These are phyloP conservation scores for Anabas testudineus DNA, from an alignment of 2,797 vertebrate species.

Conservation along the genomic window DNA sequence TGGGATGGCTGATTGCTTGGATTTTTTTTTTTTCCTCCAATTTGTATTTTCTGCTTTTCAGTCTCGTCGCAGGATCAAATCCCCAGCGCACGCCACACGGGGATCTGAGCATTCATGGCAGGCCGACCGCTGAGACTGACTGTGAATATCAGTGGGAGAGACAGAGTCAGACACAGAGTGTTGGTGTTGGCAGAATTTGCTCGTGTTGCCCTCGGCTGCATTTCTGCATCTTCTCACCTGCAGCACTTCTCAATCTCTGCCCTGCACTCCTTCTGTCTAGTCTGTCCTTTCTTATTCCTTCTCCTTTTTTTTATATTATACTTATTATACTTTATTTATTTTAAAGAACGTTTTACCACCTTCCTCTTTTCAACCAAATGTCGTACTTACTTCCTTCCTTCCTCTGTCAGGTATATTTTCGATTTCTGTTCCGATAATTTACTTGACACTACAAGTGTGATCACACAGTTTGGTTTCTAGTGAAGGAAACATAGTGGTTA, in stretches of 20 bases:
- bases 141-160: constrained; percentile 27
- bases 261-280: background rate
- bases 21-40: constrained; percentile 6
- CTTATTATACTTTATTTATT: too few species aligned
- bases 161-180: background rate
- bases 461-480: background rate
- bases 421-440: background rate
- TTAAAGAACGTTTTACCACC: background rate
- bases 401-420: background rate
- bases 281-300: background rate
- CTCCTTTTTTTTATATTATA: too few species aligned
- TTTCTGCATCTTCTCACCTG: background rate
- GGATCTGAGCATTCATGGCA: constrained; percentile 26
- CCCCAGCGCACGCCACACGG: constrained; percentile 1
- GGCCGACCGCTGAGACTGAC: constrained; percentile 28
- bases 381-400: too few species aligned
- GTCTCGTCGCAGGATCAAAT: constrained; percentile 11
- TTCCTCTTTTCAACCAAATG: background rate
- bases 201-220: background rate
- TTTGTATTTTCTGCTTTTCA: constrained; percentile 43
- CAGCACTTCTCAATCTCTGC: background rate
- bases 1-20: constrained; percentile 26
- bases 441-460: too few species aligned
- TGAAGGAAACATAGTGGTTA: background rate
- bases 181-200: background rate